Evolutionary conservation across 2,797 vertebrate genomes (phyloP).

Genomic region (Arctocebus calabarensis): DNA sequence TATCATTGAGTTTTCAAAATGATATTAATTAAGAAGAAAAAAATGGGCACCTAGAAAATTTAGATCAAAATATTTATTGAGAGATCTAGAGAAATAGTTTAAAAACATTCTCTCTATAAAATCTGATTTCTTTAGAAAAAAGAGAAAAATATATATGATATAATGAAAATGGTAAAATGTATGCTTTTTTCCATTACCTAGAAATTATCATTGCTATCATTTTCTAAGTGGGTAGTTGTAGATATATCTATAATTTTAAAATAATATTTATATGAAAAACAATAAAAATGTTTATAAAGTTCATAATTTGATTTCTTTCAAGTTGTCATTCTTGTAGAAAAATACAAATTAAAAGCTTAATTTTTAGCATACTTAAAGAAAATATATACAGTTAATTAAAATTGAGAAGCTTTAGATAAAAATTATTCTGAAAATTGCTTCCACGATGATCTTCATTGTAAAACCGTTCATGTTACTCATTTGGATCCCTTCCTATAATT

Average conservation of each 20-base stretch:
- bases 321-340: neutral
- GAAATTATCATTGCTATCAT: conserved; percentile 4
- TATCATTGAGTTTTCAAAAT: neutral
- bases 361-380: neutral
- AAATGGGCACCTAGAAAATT: neutral
- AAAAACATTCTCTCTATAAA: neutral
- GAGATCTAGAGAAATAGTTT: neutral
- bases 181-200: neutral
- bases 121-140: neutral
- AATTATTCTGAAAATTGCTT: neutral
- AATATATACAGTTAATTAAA: neutral
- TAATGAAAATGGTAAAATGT: neutral
- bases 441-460: neutral
- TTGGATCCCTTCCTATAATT: neutral
- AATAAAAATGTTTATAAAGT: neutral
- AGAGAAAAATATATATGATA: neutral
- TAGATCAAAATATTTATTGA: conserved; percentile 3
- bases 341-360: neutral
- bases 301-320: neutral
- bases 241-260: neutral
- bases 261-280: neutral
- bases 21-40: conserved; percentile 5
- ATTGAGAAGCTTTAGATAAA: neutral
- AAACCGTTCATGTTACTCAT: neutral
- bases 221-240: neutral